Percentiles rank a stretch among this genome's conserved stretches.
These are phyloP conservation scores for Ruditapes philippinarum DNA, from an alignment of 1,140 invertebrate species.

Conservation along the genomic window DNA sequence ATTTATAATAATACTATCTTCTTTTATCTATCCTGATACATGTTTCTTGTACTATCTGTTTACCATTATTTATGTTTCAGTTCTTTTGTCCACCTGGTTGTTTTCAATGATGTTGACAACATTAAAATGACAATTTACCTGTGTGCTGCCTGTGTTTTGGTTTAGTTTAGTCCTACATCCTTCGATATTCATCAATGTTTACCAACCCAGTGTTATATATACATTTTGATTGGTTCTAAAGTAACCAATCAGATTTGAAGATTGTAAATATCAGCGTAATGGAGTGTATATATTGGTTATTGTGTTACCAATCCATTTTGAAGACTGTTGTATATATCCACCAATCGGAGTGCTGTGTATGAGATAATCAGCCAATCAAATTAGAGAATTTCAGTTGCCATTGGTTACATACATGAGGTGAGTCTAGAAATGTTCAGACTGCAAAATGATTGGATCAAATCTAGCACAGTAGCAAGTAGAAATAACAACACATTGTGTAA, in stretches of 20 bases:
- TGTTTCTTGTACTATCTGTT: not conserved
- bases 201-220: slow-evolving; percentile 13
- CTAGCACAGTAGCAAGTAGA: slow-evolving; percentile 44
- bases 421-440: slow-evolving; percentile 49
- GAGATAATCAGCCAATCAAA: slow-evolving; percentile 42
- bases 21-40: no score
- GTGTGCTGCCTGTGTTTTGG: slow-evolving; percentile 54
- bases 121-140: slow-evolving; percentile 32
- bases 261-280: slow-evolving; percentile 36
- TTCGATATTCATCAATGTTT: slow-evolving; percentile 37
- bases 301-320: slow-evolving; percentile 23
- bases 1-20: no score
- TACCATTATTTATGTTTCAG: slow-evolving; percentile 57
- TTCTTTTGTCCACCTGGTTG: slow-evolving; percentile 60
- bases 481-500: slow-evolving; percentile 4
- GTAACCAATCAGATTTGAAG: slow-evolving; percentile 34
- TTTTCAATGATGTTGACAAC: slow-evolving; percentile 57
- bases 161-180: slow-evolving; percentile 48
- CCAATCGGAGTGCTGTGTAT: slow-evolving; percentile 31
- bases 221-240: slow-evolving; percentile 37
- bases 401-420: slow-evolving; percentile 28
- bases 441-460: slow-evolving; percentile 16
- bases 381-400: slow-evolving; percentile 20
- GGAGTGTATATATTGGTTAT: slow-evolving; percentile 44
- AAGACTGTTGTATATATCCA: slow-evolving; percentile 46